Evolutionary conservation across 2,113 vertebrate genomes (phyloP).

Genomic region (Struthio camelus): DNA sequence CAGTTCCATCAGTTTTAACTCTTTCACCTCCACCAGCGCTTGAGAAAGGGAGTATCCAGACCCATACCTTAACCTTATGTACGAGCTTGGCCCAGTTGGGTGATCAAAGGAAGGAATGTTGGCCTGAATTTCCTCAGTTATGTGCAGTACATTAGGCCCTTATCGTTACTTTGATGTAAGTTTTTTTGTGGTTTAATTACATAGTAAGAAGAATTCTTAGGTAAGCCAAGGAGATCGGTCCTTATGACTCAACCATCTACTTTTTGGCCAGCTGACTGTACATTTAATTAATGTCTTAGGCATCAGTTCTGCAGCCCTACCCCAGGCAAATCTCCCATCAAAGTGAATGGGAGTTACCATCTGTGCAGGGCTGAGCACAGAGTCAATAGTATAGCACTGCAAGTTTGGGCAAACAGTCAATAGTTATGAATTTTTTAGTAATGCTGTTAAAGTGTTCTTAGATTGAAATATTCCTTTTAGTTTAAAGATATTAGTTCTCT

Average conservation of each 20-base stretch:
- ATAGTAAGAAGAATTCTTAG: slow-evolving; percentile 21
- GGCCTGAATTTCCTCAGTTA: slow-evolving; percentile 23
- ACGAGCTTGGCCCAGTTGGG: background rate
- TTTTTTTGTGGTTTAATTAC: slow-evolving; percentile 58
- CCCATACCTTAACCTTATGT: background rate
- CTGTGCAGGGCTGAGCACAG: slow-evolving; percentile 14
- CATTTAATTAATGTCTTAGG: slow-evolving; percentile 46
- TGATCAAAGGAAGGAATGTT: slow-evolving; percentile 55
- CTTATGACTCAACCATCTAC: slow-evolving; percentile 47
- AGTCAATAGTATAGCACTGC: background rate
- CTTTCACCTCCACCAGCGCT: background rate
- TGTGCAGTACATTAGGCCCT: slow-evolving; percentile 4
- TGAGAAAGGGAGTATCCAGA: slow-evolving; percentile 20
- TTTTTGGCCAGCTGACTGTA: slow-evolving; percentile 56
- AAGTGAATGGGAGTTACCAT: slow-evolving; percentile 37
- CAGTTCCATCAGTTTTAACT: slow-evolving; percentile 36
- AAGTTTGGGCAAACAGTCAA: slow-evolving; percentile 55
- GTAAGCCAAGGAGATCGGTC: slow-evolving; percentile 42
- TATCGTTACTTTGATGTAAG: slow-evolving; percentile 48
- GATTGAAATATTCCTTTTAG: background rate
- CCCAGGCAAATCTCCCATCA: slow-evolving; percentile 60
- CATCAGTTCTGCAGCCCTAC: slow-evolving; percentile 30
- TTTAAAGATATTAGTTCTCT: background rate
- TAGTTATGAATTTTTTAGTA: slow-evolving; percentile 40
- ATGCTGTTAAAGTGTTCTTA: background rate